Evolutionary conservation across 2,888 invertebrate genomes (phyloP).

Genomic region (Osedax frankpressi): DNA sequence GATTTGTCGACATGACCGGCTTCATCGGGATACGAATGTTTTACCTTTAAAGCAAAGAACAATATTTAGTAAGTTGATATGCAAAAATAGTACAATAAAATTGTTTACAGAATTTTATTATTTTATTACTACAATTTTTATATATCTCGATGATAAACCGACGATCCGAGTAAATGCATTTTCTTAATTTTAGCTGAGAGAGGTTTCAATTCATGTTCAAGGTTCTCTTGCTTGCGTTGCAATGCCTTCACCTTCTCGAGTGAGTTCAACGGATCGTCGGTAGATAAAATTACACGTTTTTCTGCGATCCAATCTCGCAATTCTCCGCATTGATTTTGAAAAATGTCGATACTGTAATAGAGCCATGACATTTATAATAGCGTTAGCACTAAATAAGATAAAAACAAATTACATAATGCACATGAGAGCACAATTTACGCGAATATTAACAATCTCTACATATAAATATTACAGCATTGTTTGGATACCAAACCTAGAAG

Average conservation of each 20-base stretch:
- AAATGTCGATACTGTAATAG: constrained; percentile 68
- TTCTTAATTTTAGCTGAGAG: constrained; percentile 78
- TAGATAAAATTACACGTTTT: constrained; percentile 58
- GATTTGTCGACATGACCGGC: constrained; percentile 68
- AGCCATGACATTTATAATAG: too few species aligned
- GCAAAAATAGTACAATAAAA: background rate
- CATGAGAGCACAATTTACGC: too few species aligned
- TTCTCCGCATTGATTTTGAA: constrained; percentile 88
- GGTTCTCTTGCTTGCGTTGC: constrained; percentile 67
- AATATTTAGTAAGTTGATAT: too few species aligned
- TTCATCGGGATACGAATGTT: constrained; percentile 80
- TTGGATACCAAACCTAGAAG: constrained; percentile 68
- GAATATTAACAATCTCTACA: too few species aligned
- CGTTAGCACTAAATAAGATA: too few species aligned
- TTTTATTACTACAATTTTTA: background rate
- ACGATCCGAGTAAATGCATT: constrained; percentile 61
- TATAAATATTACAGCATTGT: too few species aligned
- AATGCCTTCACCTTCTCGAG: constrained; percentile 74
- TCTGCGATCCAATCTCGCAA: constrained; percentile 94
- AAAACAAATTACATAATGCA: too few species aligned
- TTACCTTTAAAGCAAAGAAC: constrained; percentile 55
- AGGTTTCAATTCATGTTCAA: constrained; percentile 85
- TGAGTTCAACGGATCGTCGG: constrained; percentile 59
- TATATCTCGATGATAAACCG: background rate
- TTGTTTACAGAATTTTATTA: background rate